Conservation (phyloP, 2,888 invertebrate genomes). For the Ophioninae sp. region DNA sequence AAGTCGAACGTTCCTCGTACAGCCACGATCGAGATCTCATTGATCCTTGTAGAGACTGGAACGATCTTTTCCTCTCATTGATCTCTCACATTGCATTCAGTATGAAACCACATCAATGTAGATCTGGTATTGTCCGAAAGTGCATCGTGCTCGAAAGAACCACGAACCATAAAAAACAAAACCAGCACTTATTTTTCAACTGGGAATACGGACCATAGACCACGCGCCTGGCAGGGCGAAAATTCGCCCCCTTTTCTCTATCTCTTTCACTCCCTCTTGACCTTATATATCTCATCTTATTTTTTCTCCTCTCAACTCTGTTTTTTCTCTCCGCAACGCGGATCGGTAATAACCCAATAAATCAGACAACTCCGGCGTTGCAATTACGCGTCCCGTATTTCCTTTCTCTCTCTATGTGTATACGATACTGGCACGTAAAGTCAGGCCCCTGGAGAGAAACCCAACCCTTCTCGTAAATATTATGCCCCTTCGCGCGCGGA, state of each 20-base stretch:
- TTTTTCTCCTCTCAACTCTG: slow-evolving; percentile 29
- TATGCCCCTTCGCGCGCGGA: slow-evolving; percentile 67
- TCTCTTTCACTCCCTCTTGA: slow-evolving; percentile 45
- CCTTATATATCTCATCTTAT: slow-evolving; percentile 23
- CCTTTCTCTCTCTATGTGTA: slow-evolving; percentile 15
- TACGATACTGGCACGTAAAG: slow-evolving; percentile 46
- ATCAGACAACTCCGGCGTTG: slow-evolving; percentile 77
- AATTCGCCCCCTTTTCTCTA: slow-evolving; percentile 67
- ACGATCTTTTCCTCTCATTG: background rate
- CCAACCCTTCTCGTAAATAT: slow-evolving; percentile 79
- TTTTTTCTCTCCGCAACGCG: slow-evolving; percentile 67
- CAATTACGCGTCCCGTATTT: slow-evolving; percentile 74
- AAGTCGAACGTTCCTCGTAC: background rate
- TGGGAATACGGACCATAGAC: slow-evolving; percentile 69
- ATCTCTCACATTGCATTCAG: background rate
- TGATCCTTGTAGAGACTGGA: background rate
- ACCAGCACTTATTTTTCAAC: slow-evolving; percentile 35
- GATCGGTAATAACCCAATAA: slow-evolving; percentile 80
- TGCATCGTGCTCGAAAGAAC: background rate
- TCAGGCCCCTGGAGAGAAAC: slow-evolving; percentile 68
- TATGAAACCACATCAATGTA: background rate
- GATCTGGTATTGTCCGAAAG: background rate
- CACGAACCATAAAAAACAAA: background rate
- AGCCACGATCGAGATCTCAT: background rate
- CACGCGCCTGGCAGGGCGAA: slow-evolving; percentile 61